Evolutionary conservation across 2,888 invertebrate genomes (phyloP).

Genomic region (Drosophila maculinotata): DNA sequence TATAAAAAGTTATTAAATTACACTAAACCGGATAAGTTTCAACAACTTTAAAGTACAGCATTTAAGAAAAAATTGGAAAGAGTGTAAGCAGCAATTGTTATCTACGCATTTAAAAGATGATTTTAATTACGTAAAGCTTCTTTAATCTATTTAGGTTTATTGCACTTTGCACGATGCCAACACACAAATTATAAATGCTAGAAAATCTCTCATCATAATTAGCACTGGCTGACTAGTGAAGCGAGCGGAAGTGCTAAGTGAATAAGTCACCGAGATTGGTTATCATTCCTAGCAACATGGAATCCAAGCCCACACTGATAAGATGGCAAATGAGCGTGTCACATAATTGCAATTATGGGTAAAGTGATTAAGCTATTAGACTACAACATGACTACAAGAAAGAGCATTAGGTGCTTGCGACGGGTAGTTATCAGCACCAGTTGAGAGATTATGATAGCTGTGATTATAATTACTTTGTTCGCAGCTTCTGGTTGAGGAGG

Average conservation of each 20-base stretch:
- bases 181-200: background rate
- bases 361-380: conserved; percentile 36
- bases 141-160: conserved; percentile 10
- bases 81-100: background rate
- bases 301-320: conserved; percentile 33
- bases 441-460: background rate
- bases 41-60: too few species aligned
- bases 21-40: too few species aligned
- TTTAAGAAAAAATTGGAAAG: too few species aligned
- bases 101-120: background rate
- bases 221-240: background rate
- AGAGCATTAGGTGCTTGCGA: conserved; percentile 14
- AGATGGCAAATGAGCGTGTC: conserved; percentile 24
- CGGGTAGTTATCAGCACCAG: conserved; percentile 12
- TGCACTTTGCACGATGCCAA: background rate
- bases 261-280: conserved; percentile 24
- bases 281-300: conserved; percentile 31
- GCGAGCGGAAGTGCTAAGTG: conserved; percentile 42
- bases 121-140: background rate
- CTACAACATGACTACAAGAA: conserved; percentile 5
- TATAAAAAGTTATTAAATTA: too few species aligned
- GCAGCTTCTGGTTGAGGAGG: conserved; percentile 81
- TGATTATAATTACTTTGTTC: conserved; percentile 82
- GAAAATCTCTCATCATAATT: conserved; percentile 11
- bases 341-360: conserved; percentile 33